Evolutionary conservation across 2,797 vertebrate species (phyloP).

Genomic region (Caiman crocodilus): DNA sequence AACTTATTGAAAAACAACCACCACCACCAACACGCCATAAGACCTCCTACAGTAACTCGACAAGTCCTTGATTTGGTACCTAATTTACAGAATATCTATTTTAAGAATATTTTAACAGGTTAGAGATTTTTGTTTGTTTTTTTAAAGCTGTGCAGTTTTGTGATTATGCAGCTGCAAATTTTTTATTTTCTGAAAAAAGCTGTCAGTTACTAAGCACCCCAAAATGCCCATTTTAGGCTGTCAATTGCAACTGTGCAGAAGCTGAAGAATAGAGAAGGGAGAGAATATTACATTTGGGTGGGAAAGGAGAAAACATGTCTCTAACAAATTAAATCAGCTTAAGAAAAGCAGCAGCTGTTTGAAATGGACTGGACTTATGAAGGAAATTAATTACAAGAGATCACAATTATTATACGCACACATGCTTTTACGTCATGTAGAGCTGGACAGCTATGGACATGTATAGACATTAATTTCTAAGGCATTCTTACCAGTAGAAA

Average conservation of each 20-base stretch:
- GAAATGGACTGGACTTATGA: not conserved
- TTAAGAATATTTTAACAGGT: not conserved
- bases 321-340: not conserved
- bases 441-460: too few relatives aligned
- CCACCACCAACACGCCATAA: not conserved
- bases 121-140: not conserved
- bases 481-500: too few relatives aligned
- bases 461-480: too few relatives aligned
- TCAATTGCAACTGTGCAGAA: not conserved
- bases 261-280: too few relatives aligned
- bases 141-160: conserved; percentile 8
- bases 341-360: not conserved
- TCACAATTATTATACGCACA: not conserved
- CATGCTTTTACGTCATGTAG: not conserved
- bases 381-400: not conserved
- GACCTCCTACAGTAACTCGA: not conserved
- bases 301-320: not conserved
- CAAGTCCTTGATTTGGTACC: too few relatives aligned
- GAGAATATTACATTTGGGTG: not conserved
- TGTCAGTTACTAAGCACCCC: not conserved
- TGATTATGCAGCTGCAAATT: not conserved
- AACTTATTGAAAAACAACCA: not conserved
- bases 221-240: fast-evolving
- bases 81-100: not conserved
- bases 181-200: not conserved